phyloP scores from a whole-genome alignment of 2,888 invertebrate species.

The Tachina grossa region DNA sequence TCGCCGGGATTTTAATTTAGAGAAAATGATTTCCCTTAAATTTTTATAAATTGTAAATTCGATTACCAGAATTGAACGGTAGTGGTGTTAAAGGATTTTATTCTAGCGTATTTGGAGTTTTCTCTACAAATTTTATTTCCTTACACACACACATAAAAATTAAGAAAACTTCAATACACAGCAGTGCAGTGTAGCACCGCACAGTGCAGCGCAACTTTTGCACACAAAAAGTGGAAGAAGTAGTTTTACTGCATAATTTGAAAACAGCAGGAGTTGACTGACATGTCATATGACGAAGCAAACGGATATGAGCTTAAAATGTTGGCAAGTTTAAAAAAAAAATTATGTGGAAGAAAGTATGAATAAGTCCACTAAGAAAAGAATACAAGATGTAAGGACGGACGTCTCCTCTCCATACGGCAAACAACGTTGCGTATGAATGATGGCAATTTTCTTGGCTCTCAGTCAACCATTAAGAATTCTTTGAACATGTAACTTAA shows the following conservation, averaged over 20 bases:
- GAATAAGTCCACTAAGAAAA: constrained; percentile 15
- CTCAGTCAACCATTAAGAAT: constrained; percentile 56
- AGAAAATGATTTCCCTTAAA: background rate
- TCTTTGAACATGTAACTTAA: constrained; percentile 48
- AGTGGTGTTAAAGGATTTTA: background rate
- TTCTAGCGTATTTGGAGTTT: constrained; percentile 10
- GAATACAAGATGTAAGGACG: constrained; percentile 22
- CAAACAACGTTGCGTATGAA: constrained; percentile 65
- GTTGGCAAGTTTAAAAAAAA: constrained; percentile 64
- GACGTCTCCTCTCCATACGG: constrained; percentile 26
- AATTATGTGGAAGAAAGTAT: constrained; percentile 13
- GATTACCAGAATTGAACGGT: background rate
- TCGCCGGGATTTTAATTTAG: background rate
- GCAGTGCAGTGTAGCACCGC: constrained; percentile 1
- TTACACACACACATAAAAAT: constrained; percentile 6
- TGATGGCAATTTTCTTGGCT: constrained; percentile 68
- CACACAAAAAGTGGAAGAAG: constrained; percentile 54
- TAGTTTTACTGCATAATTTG: constrained; percentile 71
- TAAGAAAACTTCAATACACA: constrained; percentile 16
- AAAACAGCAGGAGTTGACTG: constrained; percentile 71
- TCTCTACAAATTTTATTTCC: constrained; percentile 20
- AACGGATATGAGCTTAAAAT: constrained; percentile 70
- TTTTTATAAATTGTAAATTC: background rate
- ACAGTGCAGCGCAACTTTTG: constrained; percentile 15
- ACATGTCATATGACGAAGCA: constrained; percentile 67